Conservation (phyloP, 2,797 vertebrate species). For the Miichthys miiuy region DNA sequence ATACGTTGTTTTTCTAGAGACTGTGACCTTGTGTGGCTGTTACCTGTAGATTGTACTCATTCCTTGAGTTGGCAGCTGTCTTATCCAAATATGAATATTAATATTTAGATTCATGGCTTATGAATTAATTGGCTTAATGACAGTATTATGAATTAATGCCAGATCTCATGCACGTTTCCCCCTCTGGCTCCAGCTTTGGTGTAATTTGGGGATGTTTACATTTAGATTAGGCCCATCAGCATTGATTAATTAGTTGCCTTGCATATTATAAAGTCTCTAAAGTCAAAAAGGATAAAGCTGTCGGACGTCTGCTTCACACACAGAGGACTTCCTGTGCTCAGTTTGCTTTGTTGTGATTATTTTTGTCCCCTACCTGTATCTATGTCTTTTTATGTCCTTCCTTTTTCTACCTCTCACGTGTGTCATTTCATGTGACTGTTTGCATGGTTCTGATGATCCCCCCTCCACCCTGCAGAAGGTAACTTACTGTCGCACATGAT, state of each 20-base stretch:
- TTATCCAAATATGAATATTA: conserved; percentile 47
- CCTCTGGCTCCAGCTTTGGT: conserved; percentile 47
- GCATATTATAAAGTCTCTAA: conserved; percentile 47
- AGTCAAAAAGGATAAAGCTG: conserved; percentile 49
- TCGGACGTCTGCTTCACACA: conserved; percentile 39
- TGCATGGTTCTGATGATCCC: conserved; percentile 94
- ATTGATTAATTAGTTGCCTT: conserved; percentile 57
- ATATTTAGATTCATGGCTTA: conserved; percentile 52
- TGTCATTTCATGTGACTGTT: conserved; percentile 95
- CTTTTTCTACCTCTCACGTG: conserved; percentile 94
- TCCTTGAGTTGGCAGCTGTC: conserved; percentile 34
- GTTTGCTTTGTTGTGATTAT: conserved; percentile 61
- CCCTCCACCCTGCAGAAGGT: conserved; percentile 95
- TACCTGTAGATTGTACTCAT: conserved; percentile 39
- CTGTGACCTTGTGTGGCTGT: conserved; percentile 34
- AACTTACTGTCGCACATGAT: conserved; percentile 88
- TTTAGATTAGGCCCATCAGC: conserved; percentile 60
- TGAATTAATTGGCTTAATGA: conserved; percentile 56
- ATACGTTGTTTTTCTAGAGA: conserved; percentile 7
- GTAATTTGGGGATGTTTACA: conserved; percentile 57
- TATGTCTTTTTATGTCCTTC: conserved; percentile 89
- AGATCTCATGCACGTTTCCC: conserved; percentile 56
- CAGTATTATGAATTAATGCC: conserved; percentile 46
- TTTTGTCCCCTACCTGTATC: conserved; percentile 86
- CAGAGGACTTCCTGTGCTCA: conserved; percentile 59